Conservation (phyloP, 2,888 invertebrate genomes). For the Polyploca ridens region DNA sequence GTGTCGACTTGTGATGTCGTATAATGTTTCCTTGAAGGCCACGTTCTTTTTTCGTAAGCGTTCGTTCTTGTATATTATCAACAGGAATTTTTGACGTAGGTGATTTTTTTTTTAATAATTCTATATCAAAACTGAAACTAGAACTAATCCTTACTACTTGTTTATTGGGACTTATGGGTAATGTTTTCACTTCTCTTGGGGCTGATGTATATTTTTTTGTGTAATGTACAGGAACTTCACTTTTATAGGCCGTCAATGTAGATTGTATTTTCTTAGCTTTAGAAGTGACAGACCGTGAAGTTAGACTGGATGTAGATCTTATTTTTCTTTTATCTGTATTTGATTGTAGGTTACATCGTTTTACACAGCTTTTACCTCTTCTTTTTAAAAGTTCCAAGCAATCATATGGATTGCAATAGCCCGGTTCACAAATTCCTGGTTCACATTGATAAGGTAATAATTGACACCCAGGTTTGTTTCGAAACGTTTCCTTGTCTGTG, state of each 20-base stretch:
- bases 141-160: constrained; percentile 31
- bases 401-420: constrained; percentile 44
- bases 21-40: constrained; percentile 16
- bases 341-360: constrained; percentile 24
- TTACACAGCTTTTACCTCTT: constrained; percentile 25
- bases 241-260: constrained; percentile 24
- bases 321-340: constrained; percentile 33
- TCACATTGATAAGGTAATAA: constrained; percentile 47
- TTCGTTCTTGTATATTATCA: constrained; percentile 9
- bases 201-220: constrained; percentile 16
- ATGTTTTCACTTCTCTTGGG: constrained; percentile 15
- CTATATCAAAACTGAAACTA: constrained; percentile 32
- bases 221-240: constrained; percentile 20
- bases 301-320: constrained; percentile 42
- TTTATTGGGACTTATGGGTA: constrained; percentile 20
- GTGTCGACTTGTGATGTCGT: constrained; percentile 15
- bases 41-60: constrained; percentile 13
- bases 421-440: constrained; percentile 44
- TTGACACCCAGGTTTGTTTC: constrained; percentile 19
- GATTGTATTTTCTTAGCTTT: constrained; percentile 44
- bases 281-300: constrained; percentile 25
- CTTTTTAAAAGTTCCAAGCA: constrained; percentile 42
- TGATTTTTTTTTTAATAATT: constrained; percentile 31
- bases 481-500: constrained; percentile 25
- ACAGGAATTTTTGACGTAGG: neutral